phyloP scores from a whole-genome alignment of 2,797 vertebrate genomes.

The Eutrigla gurnardus region DNA sequence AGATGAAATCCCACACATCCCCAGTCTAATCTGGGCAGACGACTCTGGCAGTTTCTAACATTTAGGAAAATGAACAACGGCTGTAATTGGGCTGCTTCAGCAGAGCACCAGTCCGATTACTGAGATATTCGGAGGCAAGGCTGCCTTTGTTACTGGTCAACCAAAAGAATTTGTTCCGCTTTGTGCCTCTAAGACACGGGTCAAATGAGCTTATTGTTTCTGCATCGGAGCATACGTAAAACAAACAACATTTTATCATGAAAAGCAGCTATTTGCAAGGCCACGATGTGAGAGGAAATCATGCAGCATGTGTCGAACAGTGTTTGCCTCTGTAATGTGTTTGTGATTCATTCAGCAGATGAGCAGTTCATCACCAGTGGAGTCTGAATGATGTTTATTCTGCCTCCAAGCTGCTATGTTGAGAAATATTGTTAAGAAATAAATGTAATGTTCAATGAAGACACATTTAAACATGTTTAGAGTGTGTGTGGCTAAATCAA shows the following conservation, averaged over 20 bases:
- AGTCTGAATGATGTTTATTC: slow-evolving; percentile 18
- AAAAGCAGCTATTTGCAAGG: slow-evolving; percentile 30
- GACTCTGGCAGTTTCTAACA: not conserved
- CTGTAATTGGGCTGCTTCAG: not conserved
- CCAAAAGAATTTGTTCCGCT: not conserved
- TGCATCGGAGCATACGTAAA: not conserved
- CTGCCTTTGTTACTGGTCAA: not conserved
- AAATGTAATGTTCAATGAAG: too few species aligned
- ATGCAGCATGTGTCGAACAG: not conserved
- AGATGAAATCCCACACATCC: slow-evolving; percentile 2
- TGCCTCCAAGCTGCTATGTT: not conserved
- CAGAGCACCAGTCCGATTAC: slow-evolving; percentile 3
- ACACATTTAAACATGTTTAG: too few species aligned
- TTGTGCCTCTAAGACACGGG: not conserved
- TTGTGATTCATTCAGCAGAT: slow-evolving; percentile 38
- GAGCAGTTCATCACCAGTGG: slow-evolving; percentile 33
- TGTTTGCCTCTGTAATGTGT: slow-evolving; percentile 37
- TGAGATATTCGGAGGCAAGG: not conserved
- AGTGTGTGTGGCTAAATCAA: too few species aligned
- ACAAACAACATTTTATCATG: slow-evolving; percentile 7
- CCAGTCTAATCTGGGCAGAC: not conserved
- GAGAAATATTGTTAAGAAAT: not conserved
- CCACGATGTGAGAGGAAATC: not conserved
- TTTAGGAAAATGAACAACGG: not conserved
- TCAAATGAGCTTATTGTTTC: not conserved